Conservation (phyloP, 2,113 vertebrate genomes). For the human (Homo sapiens) region GRCh38 chr3:39480001-39480500, state of each 20-base stretch:
- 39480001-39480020: constrained; percentile 24
- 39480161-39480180: background rate
- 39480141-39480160: background rate
- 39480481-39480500: background rate
- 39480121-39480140: constrained; percentile 61
- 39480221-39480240: background rate
- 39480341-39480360: background rate
- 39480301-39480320: background rate
- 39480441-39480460: background rate
- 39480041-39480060: constrained; percentile 45
- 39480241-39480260: background rate
- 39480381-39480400: too few species aligned
- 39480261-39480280: background rate
- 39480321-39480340: background rate
- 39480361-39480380: background rate
- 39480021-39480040: constrained; percentile 61
- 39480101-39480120: constrained; percentile 49
- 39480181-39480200: background rate
- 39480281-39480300: background rate
- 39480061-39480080: constrained; percentile 68
- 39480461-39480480: background rate
- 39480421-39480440: background rate
- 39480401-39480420: background rate
- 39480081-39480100: constrained; percentile 24
- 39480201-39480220: background rate